Evolutionary conservation across 1,140 invertebrate genomes (phyloP), one percentile per base, ranked within the genome.

Genomic region (Eueides isabella): DNA sequence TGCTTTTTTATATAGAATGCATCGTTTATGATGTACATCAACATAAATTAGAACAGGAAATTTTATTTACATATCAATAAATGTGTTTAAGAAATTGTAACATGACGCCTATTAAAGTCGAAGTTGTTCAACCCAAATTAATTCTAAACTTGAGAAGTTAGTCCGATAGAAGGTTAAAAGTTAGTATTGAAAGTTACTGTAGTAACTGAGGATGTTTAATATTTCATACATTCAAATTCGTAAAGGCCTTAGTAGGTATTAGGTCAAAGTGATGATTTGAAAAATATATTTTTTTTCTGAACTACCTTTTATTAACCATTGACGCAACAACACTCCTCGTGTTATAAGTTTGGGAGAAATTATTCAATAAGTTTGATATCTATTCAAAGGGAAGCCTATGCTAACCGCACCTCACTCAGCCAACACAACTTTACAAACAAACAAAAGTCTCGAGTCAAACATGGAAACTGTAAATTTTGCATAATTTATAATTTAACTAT

Each of bases 361-460:
- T 38, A 5, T 16, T 12, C 14, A 5, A 6, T 2, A 38, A 38
- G 31, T 62, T 72, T 35, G 71, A 66, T 66, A 66, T 72, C 62
- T 72, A 67, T 67, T 72, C 71, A 77, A 71, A 77, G 69, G 41
- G 61, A 71, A 72, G 76, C 71, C 70, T 72, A 75, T 76, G 72
- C 77, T 78, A 81, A 79, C 31, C 76, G 63, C 79, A 78, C 74
- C 80, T 73, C 29, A 77, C 11, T 55, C 48, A 55, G 75, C 76
- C 77, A 73, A 79, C 74, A 70, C 69, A 85, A 83, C 77, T 82
- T 82, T 74, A 81, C 76, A 76, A 80, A 80, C 82, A 81, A 85
- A 85, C 78, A 79, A 71, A 69, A 68, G 74, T 71, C 69, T 72
- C 62, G 61, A 67, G 69, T 74, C 74, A 78, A 75, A 81, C 71